Conservation (phyloP, 2,113 vertebrate genomes). For the Ursus arctos region DNA sequence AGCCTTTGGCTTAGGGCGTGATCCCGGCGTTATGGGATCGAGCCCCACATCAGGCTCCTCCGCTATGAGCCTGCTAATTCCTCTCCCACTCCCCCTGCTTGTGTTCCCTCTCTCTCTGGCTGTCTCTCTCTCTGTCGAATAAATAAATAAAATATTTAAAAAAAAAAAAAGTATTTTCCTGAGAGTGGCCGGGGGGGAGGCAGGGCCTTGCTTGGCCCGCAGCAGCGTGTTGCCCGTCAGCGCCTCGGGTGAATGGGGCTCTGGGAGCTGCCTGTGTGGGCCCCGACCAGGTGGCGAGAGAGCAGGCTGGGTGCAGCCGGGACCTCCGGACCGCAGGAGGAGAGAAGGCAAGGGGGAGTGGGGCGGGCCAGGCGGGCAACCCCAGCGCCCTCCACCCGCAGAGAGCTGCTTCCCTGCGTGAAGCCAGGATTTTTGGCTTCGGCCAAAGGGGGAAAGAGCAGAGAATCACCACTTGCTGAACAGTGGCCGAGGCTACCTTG, state of each 20-base stretch:
- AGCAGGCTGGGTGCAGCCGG: no score
- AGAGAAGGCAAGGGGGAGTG: accelerated
- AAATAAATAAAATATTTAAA: no score
- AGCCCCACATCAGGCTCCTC: no score
- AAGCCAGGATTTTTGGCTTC: background rate
- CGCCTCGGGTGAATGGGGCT: accelerated
- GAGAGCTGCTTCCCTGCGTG: no score
- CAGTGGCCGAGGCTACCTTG: accelerated
- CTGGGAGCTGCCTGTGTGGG: accelerated
- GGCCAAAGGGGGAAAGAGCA: background rate
- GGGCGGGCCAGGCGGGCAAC: accelerated
- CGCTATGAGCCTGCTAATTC: no score
- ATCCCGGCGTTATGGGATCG: no score
- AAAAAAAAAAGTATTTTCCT: background rate
- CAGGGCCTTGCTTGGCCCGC: background rate
- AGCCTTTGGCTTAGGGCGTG: no score
- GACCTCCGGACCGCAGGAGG: accelerated
- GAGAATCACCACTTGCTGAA: accelerated
- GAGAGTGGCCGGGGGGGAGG: background rate
- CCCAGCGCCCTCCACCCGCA: accelerated
- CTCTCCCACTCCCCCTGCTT: no score
- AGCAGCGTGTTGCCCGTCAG: accelerated
- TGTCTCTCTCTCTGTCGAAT: no score
- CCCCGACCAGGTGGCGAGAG: accelerated
- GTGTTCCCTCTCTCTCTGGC: no score